Evolutionary conservation across 1,140 invertebrate genomes (phyloP).

Genomic region (Zaprionus tsacasi): DNA sequence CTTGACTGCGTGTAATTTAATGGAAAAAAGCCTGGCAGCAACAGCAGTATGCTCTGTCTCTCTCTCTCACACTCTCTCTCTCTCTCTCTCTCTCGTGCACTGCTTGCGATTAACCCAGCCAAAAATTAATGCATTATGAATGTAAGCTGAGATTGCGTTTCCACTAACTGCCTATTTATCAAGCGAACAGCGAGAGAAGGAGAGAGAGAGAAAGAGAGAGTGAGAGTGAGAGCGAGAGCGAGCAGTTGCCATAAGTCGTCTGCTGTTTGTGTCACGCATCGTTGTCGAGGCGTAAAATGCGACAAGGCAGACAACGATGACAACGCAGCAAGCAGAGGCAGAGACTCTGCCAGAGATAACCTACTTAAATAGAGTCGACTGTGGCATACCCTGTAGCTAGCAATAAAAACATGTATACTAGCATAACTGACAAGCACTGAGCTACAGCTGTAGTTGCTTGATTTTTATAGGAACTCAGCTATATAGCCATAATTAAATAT

Average conservation of each 20-base stretch:
- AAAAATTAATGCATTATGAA: slow-evolving; percentile 77
- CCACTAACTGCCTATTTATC: slow-evolving; percentile 75
- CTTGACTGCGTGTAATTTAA: slow-evolving; percentile 74
- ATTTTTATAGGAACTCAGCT: neutral
- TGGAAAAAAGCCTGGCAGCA: slow-evolving; percentile 61
- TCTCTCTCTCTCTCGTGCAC: neutral
- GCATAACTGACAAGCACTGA: too few species aligned
- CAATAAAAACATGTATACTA: too few species aligned
- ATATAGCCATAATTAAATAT: neutral
- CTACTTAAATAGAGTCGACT: neutral
- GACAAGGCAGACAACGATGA: slow-evolving; percentile 46
- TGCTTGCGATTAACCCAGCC: slow-evolving; percentile 37
- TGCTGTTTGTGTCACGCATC: slow-evolving; percentile 60
- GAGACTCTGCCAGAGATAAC: too few species aligned
- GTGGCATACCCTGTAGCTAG: neutral
- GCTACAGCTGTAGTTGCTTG: neutral
- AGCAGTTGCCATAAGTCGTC: slow-evolving; percentile 30
- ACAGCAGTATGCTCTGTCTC: neutral
- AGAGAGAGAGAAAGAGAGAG: neutral
- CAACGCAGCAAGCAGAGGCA: slow-evolving; percentile 16
- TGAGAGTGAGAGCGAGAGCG: neutral
- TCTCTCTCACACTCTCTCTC: neutral
- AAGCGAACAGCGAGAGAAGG: slow-evolving; percentile 11
- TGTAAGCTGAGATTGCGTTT: slow-evolving; percentile 54
- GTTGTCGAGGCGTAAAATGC: slow-evolving; percentile 52